Evolutionary conservation across 2,888 invertebrate genomes (phyloP).

Genomic region (Polydrusus pterygomalis): DNA sequence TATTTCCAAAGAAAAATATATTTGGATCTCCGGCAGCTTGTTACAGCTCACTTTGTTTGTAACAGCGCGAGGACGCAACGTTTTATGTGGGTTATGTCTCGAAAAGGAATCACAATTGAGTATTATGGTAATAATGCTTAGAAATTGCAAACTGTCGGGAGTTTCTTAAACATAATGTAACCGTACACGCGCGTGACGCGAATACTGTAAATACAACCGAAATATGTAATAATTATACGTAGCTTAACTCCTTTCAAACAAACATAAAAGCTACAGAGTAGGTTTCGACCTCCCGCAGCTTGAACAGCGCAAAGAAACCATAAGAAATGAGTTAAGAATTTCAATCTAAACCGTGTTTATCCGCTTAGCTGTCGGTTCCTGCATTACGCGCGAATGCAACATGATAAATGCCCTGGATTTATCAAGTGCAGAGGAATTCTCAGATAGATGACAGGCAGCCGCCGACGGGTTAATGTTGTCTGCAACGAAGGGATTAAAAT

Average conservation of each 20-base stretch:
- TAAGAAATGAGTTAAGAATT: constrained; percentile 44
- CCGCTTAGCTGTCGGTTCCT: constrained; percentile 47
- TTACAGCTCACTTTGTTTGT: too few relatives aligned
- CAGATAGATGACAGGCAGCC: constrained; percentile 47
- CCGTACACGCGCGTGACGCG: too few relatives aligned
- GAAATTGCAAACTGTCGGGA: too few relatives aligned
- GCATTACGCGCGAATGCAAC: constrained; percentile 51
- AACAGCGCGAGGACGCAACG: too few relatives aligned
- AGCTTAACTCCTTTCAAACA: not conserved
- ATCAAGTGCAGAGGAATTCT: constrained; percentile 46
- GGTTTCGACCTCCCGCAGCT: constrained; percentile 25
- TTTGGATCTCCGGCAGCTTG: too few relatives aligned
- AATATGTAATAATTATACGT: too few relatives aligned
- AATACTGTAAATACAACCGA: too few relatives aligned
- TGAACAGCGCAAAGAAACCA: constrained; percentile 21
- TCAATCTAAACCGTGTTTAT: constrained; percentile 48
- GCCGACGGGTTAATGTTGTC: constrained; percentile 47
- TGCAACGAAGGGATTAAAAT: constrained; percentile 50
- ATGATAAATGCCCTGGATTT: constrained; percentile 51
- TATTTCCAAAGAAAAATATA: too few relatives aligned
- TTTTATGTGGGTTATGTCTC: too few relatives aligned
- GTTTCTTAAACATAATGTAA: too few relatives aligned
- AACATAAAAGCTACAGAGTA: not conserved
- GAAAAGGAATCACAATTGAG: too few relatives aligned
- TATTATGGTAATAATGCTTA: too few relatives aligned